These are phyloP conservation scores for Gymnocheta viridis DNA, from an alignment of 2,888 invertebrate species.

Conservation along the genomic window DNA sequence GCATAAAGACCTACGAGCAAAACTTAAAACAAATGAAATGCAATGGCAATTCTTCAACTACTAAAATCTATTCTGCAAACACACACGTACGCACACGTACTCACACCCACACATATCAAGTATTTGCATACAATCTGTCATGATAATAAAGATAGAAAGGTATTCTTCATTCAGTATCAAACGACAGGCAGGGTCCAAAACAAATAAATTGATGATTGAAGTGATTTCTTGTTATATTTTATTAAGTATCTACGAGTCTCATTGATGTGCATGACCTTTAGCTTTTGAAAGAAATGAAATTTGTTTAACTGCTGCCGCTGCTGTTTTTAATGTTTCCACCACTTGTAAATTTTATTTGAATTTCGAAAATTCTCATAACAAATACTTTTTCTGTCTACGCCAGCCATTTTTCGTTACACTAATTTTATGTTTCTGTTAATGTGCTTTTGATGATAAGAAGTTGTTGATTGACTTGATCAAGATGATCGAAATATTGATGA, in stretches of 20 bases:
- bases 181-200: background rate
- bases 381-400: constrained; percentile 4
- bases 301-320: background rate
- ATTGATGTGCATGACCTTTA: background rate
- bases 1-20: constrained; percentile 11
- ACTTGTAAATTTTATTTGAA: background rate
- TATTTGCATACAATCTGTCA: background rate
- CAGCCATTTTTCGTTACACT: constrained; percentile 10
- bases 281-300: background rate
- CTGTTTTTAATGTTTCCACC: background rate
- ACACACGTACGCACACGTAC: background rate
- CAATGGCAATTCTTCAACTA: constrained; percentile 47
- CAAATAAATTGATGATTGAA: constrained; percentile 19
- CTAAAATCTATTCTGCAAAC: background rate
- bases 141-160: background rate
- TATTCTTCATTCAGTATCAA: background rate
- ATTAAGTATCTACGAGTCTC: background rate
- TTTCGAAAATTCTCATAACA: constrained; percentile 17
- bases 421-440: constrained; percentile 33
- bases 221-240: constrained; percentile 15
- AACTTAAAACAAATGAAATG: constrained; percentile 43
- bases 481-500: constrained; percentile 31
- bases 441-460: constrained; percentile 29
- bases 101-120: background rate
- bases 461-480: constrained; percentile 45